Evolutionary conservation across 1,140 invertebrate genomes (phyloP).

Genomic region (Neodiprion fabricii): DNA sequence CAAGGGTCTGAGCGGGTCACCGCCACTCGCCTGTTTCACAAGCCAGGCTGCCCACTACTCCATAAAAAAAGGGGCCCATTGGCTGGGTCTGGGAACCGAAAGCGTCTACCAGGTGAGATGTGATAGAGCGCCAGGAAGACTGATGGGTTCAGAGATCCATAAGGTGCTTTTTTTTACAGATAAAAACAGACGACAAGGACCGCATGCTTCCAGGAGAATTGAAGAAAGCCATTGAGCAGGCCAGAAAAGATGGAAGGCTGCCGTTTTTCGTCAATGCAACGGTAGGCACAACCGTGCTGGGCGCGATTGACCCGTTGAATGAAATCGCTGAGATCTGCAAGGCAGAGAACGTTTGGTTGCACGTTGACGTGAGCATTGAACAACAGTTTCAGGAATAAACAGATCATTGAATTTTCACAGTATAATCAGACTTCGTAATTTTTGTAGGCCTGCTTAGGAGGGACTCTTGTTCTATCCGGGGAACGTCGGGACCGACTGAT

Average conservation of each 20-base stretch:
- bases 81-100: conserved; percentile 83
- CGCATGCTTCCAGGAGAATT: conserved; percentile 70
- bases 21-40: conserved; percentile 71
- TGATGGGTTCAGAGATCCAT: neutral
- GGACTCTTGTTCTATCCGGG: conserved; percentile 74
- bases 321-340: conserved; percentile 74
- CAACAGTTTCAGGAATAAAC: conserved; percentile 10
- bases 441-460: conserved; percentile 82
- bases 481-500: conserved; percentile 69
- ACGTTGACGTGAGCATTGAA: conserved; percentile 76
- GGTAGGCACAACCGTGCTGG: conserved; percentile 79
- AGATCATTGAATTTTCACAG: neutral
- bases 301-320: conserved; percentile 83
- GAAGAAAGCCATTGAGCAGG: conserved; percentile 61
- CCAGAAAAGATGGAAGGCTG: conserved; percentile 55
- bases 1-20: conserved; percentile 67
- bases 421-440: conserved; percentile 3
- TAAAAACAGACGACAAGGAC: conserved; percentile 73
- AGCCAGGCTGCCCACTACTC: conserved; percentile 92
- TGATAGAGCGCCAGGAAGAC: neutral
- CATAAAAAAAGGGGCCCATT: conserved; percentile 78
- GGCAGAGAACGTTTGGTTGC: conserved; percentile 78
- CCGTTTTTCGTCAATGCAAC: conserved; percentile 79
- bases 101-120: conserved; percentile 54
- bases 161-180: conserved; percentile 59